A percentile compares a stretch with the other conserved stretches of the same genome.
phyloP scores from a whole-genome alignment of 2,113 vertebrate species.

The Cyrtonyx montezumae region DNA sequence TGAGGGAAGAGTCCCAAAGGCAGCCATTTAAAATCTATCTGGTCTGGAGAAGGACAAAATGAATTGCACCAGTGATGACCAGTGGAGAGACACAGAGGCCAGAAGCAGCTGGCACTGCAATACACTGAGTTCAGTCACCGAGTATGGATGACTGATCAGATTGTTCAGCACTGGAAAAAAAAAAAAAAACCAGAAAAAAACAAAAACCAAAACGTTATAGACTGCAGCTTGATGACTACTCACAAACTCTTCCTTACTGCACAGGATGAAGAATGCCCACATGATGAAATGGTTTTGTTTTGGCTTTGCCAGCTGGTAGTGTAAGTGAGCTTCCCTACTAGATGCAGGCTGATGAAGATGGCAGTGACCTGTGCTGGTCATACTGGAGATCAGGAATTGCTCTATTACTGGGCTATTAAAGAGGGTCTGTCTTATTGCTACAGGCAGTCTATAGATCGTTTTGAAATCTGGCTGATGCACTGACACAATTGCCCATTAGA shows the following conservation, averaged over 20 bases:
- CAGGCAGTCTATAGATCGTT: neutral
- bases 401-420: neutral
- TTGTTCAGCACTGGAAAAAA: neutral
- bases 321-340: neutral
- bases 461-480: neutral
- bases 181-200: neutral
- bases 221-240: neutral
- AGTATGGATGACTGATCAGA: fast-evolving
- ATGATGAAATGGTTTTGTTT: neutral
- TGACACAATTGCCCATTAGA: neutral
- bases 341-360: neutral
- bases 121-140: fast-evolving
- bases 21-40: neutral
- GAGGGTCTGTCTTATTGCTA: neutral
- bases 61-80: fast-evolving
- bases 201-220: neutral
- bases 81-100: neutral
- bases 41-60: neutral
- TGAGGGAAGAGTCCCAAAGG: neutral
- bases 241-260: neutral
- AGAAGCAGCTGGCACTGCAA: neutral
- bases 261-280: neutral
- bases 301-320: neutral
- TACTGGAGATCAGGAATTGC: neutral
- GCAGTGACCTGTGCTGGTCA: neutral